Percentiles rank a stretch among this genome's conserved stretches.
These are phyloP conservation scores for Albula goreensis DNA, from an alignment of 2,113 vertebrate species.

Conservation along the genomic window DNA sequence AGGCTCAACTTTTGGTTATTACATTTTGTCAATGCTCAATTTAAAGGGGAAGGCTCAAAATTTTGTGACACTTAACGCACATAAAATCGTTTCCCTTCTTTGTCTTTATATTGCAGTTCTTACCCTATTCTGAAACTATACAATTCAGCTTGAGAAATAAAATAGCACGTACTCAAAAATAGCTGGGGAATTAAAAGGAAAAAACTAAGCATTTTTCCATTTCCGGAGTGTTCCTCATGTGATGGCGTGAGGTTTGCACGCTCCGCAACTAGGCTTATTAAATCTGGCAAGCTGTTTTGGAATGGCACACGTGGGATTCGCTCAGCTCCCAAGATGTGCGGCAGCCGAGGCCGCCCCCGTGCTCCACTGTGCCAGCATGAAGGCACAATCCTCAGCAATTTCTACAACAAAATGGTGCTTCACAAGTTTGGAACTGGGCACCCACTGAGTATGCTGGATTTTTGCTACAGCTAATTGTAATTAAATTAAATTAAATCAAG, in stretches of 20 bases:
- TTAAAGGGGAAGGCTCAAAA: not conserved
- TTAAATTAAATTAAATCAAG: no score
- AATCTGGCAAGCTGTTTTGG: not conserved
- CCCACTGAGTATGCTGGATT: no score
- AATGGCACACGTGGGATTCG: not conserved
- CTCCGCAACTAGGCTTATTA: not conserved
- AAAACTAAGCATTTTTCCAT: not conserved
- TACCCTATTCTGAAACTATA: not conserved
- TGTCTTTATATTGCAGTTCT: not conserved
- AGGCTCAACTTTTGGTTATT: no score
- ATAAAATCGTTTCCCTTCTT: not conserved
- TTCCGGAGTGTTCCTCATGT: not conserved
- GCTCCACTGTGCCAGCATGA: constrained; percentile 38
- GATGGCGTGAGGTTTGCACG: not conserved
- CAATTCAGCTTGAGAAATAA: not conserved
- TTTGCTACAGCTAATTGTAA: no score
- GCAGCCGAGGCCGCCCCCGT: not conserved
- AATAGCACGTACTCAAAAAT: not conserved
- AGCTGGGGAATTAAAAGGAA: not conserved
- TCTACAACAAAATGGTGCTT: not conserved
- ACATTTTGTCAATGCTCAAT: no score
- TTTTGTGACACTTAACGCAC: no score
- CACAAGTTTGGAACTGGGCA: no score
- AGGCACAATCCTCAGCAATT: constrained; percentile 37
- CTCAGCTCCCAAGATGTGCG: not conserved